Conservation (phyloP, 2,113 vertebrate genomes). For the Cyanoderma ruficeps region DNA sequence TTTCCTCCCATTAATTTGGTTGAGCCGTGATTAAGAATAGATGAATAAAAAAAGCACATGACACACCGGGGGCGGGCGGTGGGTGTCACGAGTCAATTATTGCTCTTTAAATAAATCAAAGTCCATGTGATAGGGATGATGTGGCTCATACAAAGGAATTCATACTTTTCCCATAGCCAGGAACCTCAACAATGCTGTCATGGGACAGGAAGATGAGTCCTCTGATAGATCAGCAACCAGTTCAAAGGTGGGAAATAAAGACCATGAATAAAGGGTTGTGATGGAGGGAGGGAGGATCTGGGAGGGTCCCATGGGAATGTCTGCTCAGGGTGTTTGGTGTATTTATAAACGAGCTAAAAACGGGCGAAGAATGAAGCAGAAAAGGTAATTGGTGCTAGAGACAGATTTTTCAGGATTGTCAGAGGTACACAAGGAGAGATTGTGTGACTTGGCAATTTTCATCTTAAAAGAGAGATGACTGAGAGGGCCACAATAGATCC, state of each 20-base stretch:
- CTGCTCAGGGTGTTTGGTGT: neutral
- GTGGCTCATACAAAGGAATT: neutral
- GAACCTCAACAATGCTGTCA: neutral
- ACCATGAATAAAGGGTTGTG: neutral
- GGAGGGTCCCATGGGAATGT: neutral
- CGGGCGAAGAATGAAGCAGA: neutral
- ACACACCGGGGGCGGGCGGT: neutral
- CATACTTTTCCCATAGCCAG: neutral
- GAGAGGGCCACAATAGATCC: conserved; percentile 46
- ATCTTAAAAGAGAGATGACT: conserved; percentile 63
- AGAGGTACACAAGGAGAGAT: conserved; percentile 6
- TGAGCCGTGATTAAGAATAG: neutral
- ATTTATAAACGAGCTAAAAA: neutral
- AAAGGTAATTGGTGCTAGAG: neutral
- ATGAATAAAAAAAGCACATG: neutral
- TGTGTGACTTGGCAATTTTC: conserved; percentile 61
- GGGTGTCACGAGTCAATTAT: conserved; percentile 14
- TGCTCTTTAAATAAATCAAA: conserved; percentile 6
- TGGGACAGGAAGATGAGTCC: neutral
- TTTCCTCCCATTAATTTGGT: neutral
- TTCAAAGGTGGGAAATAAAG: conserved; percentile 45
- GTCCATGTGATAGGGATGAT: conserved; percentile 5
- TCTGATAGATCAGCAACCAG: neutral
- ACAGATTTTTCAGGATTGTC: neutral
- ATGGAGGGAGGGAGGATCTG: neutral